Evolutionary conservation across 2,113 vertebrate species (phyloP).

Genomic region (Dromaius novaehollandiae): DNA sequence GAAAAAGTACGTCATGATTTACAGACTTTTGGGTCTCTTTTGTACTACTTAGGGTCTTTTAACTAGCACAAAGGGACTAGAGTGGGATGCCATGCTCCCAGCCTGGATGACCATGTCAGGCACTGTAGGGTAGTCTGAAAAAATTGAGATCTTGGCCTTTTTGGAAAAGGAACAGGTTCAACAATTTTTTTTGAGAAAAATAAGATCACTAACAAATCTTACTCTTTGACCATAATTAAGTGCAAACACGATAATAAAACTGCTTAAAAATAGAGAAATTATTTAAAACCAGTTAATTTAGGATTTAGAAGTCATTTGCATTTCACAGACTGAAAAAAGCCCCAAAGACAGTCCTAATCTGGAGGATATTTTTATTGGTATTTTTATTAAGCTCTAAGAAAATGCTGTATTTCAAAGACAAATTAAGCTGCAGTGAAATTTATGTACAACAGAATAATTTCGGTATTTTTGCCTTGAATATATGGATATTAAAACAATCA

Average conservation of each 20-base stretch:
- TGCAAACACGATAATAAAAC: not conserved
- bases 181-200: conserved; percentile 16
- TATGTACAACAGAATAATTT: not conserved
- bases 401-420: not conserved
- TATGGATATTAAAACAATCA: not conserved
- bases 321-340: not conserved
- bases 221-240: not conserved
- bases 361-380: not conserved
- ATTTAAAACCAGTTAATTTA: conserved; percentile 22
- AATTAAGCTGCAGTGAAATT: not conserved
- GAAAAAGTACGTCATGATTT: not conserved
- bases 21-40: not conserved
- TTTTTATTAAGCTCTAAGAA: not conserved
- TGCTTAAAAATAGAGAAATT: not conserved
- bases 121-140: not conserved
- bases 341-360: not conserved
- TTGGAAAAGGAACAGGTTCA: not conserved
- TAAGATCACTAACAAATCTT: not conserved
- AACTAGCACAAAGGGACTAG: not conserved
- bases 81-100: not conserved
- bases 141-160: not conserved
- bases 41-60: not conserved
- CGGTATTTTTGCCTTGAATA: not conserved
- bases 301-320: conserved; percentile 26
- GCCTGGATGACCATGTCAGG: not conserved